Conservation (phyloP, 2,113 vertebrate species). For the Laticauda laticaudata region DNA sequence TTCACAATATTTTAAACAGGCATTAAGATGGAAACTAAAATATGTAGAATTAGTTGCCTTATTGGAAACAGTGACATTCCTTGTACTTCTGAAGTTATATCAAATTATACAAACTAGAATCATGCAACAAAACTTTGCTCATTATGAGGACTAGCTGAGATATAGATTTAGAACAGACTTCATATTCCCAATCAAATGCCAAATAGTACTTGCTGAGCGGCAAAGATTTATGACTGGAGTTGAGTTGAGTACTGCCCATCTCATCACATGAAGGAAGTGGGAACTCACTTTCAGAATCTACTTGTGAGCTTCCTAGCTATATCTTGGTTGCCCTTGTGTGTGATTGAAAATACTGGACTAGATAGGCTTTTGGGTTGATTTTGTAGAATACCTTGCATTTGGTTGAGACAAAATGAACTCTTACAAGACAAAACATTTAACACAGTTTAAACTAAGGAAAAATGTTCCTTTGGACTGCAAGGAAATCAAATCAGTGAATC, state of each 20-base stretch:
- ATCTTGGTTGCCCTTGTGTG: neutral
- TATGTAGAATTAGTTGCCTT: neutral
- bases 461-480: neutral
- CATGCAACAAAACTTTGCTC: neutral
- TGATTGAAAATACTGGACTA: neutral
- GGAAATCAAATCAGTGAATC: neutral
- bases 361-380: neutral
- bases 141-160: neutral
- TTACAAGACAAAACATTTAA: slow-evolving; percentile 42
- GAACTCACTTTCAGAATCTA: neutral
- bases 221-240: neutral
- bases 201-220: neutral
- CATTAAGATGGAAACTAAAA: slow-evolving; percentile 17
- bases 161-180: neutral
- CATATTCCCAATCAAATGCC: slow-evolving; percentile 14
- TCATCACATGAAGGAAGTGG: neutral
- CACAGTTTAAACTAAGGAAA: slow-evolving; percentile 20
- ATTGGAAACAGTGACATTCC: neutral
- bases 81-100: neutral
- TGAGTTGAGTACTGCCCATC: neutral
- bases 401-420: slow-evolving; percentile 24
- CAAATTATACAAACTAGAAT: neutral
- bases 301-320: neutral
- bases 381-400: neutral
- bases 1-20: slow-evolving; percentile 54